phyloP scores from a whole-genome alignment of 2,797 vertebrate genomes.

The Siniperca scherzeri region DNA sequence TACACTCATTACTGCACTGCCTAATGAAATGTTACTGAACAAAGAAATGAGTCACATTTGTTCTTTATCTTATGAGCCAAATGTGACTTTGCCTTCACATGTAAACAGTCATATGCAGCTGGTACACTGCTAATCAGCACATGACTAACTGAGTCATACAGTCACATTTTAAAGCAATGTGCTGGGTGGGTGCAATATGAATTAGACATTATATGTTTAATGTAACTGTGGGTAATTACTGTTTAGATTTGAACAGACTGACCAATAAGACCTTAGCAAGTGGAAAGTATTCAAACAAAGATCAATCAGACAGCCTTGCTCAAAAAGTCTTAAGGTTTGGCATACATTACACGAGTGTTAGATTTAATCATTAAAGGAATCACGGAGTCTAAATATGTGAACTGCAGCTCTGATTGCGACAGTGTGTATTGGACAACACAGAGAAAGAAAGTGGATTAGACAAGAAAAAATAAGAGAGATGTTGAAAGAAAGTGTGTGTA shows the following conservation, averaged over 20 bases:
- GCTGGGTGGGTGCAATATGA: not conserved
- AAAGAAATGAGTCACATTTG: not conserved
- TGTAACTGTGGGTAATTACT: not conserved
- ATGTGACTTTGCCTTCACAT: not conserved
- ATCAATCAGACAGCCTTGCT: not conserved
- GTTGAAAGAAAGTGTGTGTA: not conserved
- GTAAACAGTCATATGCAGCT: not conserved
- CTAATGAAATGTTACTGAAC: not conserved
- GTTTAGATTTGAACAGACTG: not conserved
- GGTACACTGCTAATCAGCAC: not conserved
- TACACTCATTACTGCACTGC: not conserved
- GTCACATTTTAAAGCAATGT: not conserved
- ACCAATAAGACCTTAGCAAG: too few relatives aligned
- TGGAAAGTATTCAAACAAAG: not conserved
- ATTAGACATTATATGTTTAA: not conserved
- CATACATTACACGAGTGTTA: not conserved
- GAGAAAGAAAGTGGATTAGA: not conserved
- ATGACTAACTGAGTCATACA: not conserved
- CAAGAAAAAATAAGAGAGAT: not conserved
- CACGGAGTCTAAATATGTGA: constrained; percentile 4
- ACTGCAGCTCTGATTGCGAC: not conserved
- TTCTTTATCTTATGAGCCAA: not conserved
- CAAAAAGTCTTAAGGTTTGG: not conserved
- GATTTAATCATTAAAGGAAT: constrained; percentile 11
- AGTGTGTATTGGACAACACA: not conserved